Evolutionary conservation across 2,113 vertebrate genomes (phyloP).

Genomic region (Pristiophorus japonicus): DNA sequence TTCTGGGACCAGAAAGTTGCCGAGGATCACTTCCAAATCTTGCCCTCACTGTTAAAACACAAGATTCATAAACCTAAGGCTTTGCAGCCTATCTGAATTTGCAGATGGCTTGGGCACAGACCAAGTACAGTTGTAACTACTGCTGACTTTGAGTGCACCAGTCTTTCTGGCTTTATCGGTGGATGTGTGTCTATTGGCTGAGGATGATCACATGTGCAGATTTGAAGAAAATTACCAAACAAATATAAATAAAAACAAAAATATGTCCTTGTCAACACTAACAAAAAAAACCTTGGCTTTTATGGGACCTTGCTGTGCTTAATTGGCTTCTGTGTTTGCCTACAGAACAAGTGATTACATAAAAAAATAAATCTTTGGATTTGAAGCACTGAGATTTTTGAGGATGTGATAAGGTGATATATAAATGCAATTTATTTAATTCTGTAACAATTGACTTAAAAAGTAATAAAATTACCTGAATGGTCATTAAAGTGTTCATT

Average conservation of each 20-base stretch:
- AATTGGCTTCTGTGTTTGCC: not conserved
- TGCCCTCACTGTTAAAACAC: not conserved
- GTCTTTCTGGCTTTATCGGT: not conserved
- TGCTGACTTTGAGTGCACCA: not conserved
- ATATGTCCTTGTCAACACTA: not conserved
- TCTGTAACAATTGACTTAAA: not conserved
- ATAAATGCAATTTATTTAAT: not conserved
- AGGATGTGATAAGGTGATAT: too few relatives aligned
- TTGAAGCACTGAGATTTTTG: too few relatives aligned
- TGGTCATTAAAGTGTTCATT: not conserved
- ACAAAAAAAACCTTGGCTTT: not conserved
- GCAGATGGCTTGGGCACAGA: not conserved
- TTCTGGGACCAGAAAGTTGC: not conserved
- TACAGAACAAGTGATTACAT: not conserved
- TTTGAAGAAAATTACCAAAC: not conserved
- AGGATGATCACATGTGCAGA: not conserved
- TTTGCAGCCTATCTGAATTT: not conserved
- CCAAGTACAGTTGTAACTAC: not conserved
- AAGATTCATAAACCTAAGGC: not conserved
- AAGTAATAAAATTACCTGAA: not conserved
- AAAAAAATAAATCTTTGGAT: too few relatives aligned
- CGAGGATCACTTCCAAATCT: not conserved
- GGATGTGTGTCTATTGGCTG: not conserved
- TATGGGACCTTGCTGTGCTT: not conserved
- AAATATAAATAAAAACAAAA: constrained; percentile 20